phyloP scores from a whole-genome alignment of 1,140 invertebrate genomes.

The Ceratina japonica region DNA sequence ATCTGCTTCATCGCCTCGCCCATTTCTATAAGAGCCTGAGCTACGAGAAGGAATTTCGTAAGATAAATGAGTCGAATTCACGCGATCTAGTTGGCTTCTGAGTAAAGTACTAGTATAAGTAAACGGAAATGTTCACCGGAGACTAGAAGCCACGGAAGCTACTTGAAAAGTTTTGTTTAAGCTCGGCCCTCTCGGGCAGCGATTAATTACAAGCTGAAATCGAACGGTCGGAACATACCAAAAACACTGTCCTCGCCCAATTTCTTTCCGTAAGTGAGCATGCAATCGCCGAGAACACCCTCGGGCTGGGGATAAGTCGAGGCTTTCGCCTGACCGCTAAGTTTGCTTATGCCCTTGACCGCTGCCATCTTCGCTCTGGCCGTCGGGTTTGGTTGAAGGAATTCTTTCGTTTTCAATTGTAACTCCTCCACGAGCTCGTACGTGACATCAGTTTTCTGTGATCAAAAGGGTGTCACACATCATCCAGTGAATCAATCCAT shows the following conservation, averaged over 20 bases:
- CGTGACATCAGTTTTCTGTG: constrained; percentile 97
- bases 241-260: constrained; percentile 97
- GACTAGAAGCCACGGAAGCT: not conserved
- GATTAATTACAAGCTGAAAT: not conserved
- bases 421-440: constrained; percentile 97
- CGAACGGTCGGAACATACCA: constrained; percentile 80
- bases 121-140: not conserved
- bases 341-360: constrained; percentile 93
- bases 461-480: constrained; percentile 58
- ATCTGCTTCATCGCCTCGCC: constrained; percentile 98
- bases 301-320: constrained; percentile 99
- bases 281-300: constrained; percentile 97
- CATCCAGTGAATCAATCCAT: not conserved
- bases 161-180: not conserved
- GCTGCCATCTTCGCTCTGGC: constrained; percentile 97
- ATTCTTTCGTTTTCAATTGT: constrained; percentile 98
- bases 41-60: constrained; percentile 74
- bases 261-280: constrained; percentile 97
- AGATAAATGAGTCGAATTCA: constrained; percentile 14
- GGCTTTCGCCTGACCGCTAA: constrained; percentile 92
- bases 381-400: constrained; percentile 98
- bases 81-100: not conserved
- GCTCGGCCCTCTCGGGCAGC: not conserved
- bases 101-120: not conserved
- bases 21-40: constrained; percentile 93